phyloP scores from a whole-genome alignment of 2,113 vertebrate genomes.

The Crotalus tigris region DNA sequence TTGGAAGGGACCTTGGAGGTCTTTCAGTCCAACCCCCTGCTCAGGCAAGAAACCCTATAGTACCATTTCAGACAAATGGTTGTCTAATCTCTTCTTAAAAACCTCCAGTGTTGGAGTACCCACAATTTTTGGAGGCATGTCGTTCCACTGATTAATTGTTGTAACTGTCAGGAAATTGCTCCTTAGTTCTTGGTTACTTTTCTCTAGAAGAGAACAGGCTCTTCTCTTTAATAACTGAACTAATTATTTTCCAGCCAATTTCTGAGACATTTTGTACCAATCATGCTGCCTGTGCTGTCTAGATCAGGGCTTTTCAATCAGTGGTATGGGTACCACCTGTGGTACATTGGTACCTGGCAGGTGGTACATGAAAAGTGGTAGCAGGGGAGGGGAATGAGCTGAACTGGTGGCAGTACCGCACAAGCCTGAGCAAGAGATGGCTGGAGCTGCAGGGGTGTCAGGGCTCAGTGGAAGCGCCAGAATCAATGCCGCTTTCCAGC shows the following conservation, averaged over 20 bases:
- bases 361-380: too few relatives aligned
- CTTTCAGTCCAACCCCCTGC: neutral
- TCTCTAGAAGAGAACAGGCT: constrained; percentile 30
- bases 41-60: neutral
- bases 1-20: neutral
- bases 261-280: constrained; percentile 23
- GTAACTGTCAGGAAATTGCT: neutral
- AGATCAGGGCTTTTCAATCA: neutral
- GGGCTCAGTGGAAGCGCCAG: too few relatives aligned
- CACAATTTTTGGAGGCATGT: neutral
- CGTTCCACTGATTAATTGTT: neutral
- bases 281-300: neutral
- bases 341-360: too few relatives aligned
- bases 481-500: too few relatives aligned
- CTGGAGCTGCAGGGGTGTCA: too few relatives aligned
- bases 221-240: constrained; percentile 47
- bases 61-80: neutral
- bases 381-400: too few relatives aligned
- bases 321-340: too few relatives aligned
- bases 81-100: neutral
- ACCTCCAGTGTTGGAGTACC: neutral
- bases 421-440: too few relatives aligned
- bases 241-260: constrained; percentile 27
- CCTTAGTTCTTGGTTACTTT: neutral
- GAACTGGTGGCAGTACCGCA: too few relatives aligned